These are phyloP conservation scores for Quiscalus mexicanus DNA, from an alignment of 2,113 vertebrate species.

Conservation along the genomic window DNA sequence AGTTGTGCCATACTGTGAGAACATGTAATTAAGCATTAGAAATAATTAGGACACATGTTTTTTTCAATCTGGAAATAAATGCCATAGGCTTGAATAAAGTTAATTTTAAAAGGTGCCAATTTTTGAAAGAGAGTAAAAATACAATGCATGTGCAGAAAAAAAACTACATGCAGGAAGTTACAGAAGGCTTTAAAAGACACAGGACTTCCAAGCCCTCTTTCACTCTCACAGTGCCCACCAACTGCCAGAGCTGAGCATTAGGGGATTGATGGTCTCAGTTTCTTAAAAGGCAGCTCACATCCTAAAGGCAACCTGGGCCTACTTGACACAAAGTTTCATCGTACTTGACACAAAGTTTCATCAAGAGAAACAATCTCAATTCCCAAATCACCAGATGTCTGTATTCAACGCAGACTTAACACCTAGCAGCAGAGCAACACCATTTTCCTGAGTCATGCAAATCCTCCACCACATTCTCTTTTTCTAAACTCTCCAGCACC, in stretches of 20 bases:
- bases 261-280: not conserved
- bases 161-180: not conserved
- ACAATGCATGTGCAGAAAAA: not conserved
- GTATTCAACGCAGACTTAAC: not conserved
- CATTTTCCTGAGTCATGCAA: not conserved
- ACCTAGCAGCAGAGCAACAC: not conserved
- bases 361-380: not conserved
- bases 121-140: not conserved
- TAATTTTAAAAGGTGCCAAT: not conserved
- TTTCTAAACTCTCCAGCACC: not conserved
- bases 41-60: not conserved
- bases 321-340: not conserved
- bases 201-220: not conserved
- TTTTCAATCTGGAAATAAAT: not conserved
- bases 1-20: not conserved
- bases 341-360: not conserved
- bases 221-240: not conserved
- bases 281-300: not conserved
- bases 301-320: not conserved
- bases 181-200: not conserved
- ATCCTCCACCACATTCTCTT: not conserved
- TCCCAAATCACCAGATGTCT: not conserved
- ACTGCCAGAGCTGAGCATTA: accelerated
- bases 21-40: not conserved
- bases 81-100: not conserved